Base-by-base conservation (phyloP, 2,797 vertebrate genomes). In the Aselliscus stoliczkanus region DNA sequence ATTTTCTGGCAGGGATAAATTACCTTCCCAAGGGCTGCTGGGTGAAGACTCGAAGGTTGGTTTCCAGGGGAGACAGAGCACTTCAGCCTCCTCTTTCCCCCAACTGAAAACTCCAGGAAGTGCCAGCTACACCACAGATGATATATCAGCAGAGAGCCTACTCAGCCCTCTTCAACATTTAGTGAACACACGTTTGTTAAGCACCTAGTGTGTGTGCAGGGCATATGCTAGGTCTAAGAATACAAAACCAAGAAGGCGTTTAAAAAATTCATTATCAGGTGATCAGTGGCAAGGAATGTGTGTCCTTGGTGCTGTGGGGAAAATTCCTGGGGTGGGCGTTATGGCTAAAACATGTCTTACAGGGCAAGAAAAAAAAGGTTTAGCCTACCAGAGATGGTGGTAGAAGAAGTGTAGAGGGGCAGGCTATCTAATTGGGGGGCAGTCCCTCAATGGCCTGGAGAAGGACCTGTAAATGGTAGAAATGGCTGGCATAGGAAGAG, bases 1-100 rank as follows among this genome's bases (percentile, higher is more conserved):
- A 76, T 87, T 97, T 84, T 93, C 92, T 95, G 85, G 92, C 95
- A 95, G 93, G 92, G 90, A 88, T 91, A 93, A 96, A 96, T 92
- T 93, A 87, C 92, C 64, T 89, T 93, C 60, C 42, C 56, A 44
- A 72, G 0, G 27, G 65, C 95, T 94, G 31, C 21, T 29, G 70
- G 89, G 80, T 67, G 64, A 93, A 50, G 72, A 77, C 52, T 62
- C 0, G n/a, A 50, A 56, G 77, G 72, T 31, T 54, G 87, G 92
- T 95, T 97, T 96, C 94, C 90, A 95, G 93, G 93, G 93, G 82
- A 95, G 85, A 95, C 73, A 50, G 54, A 77, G 67, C 52, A 77
- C 56, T 90, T 86, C 54, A 73, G 42, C 14, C 31, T 64, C 25
- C 39, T 75, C 34, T 81, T 44, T 2, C 18, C 64, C 91, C 44